Evolutionary conservation across 2,113 vertebrate species (phyloP), one percentile per base, ranked within the genome.

Genomic region (Chaetodon trifascialis): DNA sequence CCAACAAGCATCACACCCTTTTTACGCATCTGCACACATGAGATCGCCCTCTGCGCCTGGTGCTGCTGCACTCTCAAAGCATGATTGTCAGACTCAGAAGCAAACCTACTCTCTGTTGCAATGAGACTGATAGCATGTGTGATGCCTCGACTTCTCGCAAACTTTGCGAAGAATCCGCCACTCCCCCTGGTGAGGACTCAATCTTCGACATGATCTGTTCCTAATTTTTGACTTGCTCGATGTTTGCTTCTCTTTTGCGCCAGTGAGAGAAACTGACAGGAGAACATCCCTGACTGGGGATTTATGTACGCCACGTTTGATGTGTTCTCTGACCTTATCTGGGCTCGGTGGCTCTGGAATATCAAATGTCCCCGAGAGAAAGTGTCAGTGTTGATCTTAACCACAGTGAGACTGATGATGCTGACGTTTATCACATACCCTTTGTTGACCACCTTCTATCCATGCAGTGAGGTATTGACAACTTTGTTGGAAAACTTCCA

Each of bases 261-360:
- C 65, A 15, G 1, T 7, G 76, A 59, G 73, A 44, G 38, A 75
- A 56, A 46, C 82, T 85, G 88, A 85, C 86, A 58, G 83, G 60
- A 84, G 86, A 88, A 67, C 79, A 63, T 80, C 36, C 64, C 73
- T 65, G 80, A 67, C 82, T 76, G 44, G 80, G 73, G 85, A 86
- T 89, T 85, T 80, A 79, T 83, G 73, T 73, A 55, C 19, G 55
- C 47, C 62, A 80, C 19, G 52, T 92, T 76, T 83, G 86, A 84
- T 77, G 62, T 80, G 55, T 85, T 85, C 77, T 83, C 66, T 86
- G 87, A 89, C 90, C 85, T 86, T 83, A 83, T 83, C 69, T 10
- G 49, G 58, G 62, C 79, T 44, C 3, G 63, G 78, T 79, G 80
- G 79, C 86, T 69, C 65, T 38, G 40, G 68, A 90, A 82, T 85